Percentiles rank a stretch among this genome's conserved stretches.
Conservation (phyloP, 2,113 vertebrate species). For the Grammomys surdaster region DNA sequence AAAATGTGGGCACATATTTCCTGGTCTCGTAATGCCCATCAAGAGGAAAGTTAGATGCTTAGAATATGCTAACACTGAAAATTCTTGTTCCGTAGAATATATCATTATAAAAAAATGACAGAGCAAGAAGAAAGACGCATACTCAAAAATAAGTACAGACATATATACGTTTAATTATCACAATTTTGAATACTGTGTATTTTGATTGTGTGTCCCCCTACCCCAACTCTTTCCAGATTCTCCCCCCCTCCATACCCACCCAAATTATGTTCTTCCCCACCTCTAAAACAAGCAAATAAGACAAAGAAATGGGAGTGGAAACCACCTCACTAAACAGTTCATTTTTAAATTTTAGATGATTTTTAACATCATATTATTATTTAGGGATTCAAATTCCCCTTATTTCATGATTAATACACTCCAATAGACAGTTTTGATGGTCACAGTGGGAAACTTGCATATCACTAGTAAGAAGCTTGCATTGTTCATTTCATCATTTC, state of each 20-base stretch:
- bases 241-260: no score
- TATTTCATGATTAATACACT: not conserved
- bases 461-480: not conserved
- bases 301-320: not conserved
- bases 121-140: not conserved
- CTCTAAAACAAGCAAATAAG: not conserved
- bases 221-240: not conserved
- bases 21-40: not conserved
- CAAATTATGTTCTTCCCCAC: not conserved
- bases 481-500: not conserved
- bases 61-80: not conserved
- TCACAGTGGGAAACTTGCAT: not conserved
- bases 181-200: not conserved
- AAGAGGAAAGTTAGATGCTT: not conserved
- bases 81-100: not conserved
- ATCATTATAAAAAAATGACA: not conserved
- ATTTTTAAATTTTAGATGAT: not conserved
- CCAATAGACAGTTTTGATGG: not conserved
- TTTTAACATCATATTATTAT: not conserved
- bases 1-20: not conserved
- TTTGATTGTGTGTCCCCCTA: not conserved
- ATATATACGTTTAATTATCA: not conserved
- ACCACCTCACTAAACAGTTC: not conserved
- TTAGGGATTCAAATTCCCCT: not conserved
- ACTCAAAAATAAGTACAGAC: not conserved